Evolutionary conservation across 1,140 invertebrate genomes (phyloP).

Genomic region (Drosophila nasuta): DNA sequence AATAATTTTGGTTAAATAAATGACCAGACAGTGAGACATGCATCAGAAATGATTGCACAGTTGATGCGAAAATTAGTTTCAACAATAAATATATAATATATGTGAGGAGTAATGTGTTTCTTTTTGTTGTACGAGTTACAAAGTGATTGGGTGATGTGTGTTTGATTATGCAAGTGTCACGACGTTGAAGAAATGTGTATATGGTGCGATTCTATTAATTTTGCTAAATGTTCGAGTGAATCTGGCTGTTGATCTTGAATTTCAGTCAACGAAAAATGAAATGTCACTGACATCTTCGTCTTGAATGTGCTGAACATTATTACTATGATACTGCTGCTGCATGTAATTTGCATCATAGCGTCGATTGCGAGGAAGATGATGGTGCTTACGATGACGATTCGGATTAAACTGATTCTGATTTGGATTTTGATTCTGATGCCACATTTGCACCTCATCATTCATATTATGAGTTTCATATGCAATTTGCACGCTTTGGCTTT

Average conservation of each 20-base stretch:
- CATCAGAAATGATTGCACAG: conserved; percentile 14
- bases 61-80: conserved; percentile 2
- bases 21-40: conserved; percentile 30
- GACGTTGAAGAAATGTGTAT: neutral
- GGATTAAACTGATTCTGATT: too few relatives aligned
- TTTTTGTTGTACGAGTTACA: neutral
- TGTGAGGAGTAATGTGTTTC: neutral
- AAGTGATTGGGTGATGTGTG: conserved; percentile 9
- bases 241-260: neutral
- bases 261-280: conserved; percentile 62
- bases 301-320: conserved; percentile 19
- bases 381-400: conserved; percentile 15
- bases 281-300: conserved; percentile 49
- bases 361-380: conserved; percentile 22
- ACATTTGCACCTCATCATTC: conserved; percentile 30
- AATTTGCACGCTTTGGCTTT: conserved; percentile 40
- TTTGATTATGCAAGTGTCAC: neutral
- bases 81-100: conserved; percentile 21
- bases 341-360: conserved; percentile 8
- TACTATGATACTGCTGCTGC: conserved; percentile 24
- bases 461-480: conserved; percentile 10
- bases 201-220: conserved; percentile 18
- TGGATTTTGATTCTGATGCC: conserved; percentile 27
- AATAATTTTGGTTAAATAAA: conserved; percentile 27
- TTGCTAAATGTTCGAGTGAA: conserved; percentile 24